phyloP scores from a whole-genome alignment of 2,888 invertebrate species.

The Latrodectus elegans region DNA sequence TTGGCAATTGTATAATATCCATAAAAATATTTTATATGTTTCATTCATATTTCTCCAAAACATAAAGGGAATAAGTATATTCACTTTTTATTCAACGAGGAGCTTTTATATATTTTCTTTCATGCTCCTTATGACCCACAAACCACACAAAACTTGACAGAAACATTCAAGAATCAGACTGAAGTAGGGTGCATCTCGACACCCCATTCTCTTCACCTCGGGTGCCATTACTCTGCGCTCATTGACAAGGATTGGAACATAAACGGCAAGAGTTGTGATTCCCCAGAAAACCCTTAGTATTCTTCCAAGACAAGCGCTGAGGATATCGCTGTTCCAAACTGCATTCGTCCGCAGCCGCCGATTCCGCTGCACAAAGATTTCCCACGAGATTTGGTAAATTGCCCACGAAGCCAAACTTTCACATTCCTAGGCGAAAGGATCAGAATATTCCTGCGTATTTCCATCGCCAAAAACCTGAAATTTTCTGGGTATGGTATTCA shows the following conservation, averaged over 20 bases:
- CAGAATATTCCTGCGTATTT: neutral
- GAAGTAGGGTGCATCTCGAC: slow-evolving; percentile 4
- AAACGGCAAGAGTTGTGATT: slow-evolving; percentile 1
- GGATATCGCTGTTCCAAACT: neutral
- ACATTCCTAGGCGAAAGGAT: neutral
- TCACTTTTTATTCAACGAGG: neutral
- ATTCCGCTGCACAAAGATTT: neutral
- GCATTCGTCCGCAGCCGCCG: neutral
- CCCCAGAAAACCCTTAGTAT: neutral
- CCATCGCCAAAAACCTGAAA: neutral
- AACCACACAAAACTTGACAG: neutral
- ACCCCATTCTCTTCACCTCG: neutral
- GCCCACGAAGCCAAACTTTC: neutral
- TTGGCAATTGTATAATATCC: too few species aligned
- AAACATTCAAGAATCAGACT: neutral
- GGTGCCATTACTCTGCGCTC: slow-evolving; percentile 19
- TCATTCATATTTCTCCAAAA: too few species aligned
- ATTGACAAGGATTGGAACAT: slow-evolving; percentile 5
- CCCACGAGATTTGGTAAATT: slow-evolving; percentile 11
- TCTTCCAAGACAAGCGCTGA: slow-evolving; percentile 2
- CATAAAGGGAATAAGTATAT: too few species aligned
- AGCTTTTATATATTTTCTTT: neutral
- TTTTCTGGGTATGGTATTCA: neutral
- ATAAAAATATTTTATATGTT: too few species aligned
- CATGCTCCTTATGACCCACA: neutral